phyloP scores from a whole-genome alignment of 2,113 vertebrate species.

The Microtus montanus region DNA sequence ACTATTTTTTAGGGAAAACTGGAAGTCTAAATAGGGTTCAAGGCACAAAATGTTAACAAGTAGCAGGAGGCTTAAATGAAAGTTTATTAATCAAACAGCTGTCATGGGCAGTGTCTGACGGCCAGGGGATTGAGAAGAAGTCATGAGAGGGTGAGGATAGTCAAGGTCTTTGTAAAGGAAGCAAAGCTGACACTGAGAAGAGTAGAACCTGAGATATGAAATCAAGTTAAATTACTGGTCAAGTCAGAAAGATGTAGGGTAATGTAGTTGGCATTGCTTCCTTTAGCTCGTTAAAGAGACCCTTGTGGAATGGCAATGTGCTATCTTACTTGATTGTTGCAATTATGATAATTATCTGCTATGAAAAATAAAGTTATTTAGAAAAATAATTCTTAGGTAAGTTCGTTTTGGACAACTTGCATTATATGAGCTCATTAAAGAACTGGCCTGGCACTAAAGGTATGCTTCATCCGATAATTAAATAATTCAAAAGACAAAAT shows the following conservation, averaged over 20 bases:
- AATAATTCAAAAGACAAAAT: not conserved
- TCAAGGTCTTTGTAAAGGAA: not conserved
- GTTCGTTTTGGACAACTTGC: not conserved
- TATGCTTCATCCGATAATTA: not conserved
- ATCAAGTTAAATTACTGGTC: not conserved
- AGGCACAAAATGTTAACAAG: not conserved
- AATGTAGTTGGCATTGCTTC: not conserved
- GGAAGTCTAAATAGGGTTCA: not conserved
- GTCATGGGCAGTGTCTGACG: not conserved
- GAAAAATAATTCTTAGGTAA: constrained; percentile 10
- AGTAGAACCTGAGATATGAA: not conserved
- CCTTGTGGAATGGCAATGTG: not conserved
- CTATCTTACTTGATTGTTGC: not conserved
- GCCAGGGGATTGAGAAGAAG: not conserved
- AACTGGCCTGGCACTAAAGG: not conserved
- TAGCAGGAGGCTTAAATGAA: not conserved
- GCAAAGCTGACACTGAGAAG: not conserved
- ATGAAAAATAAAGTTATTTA: constrained; percentile 18
- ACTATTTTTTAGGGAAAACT: not conserved
- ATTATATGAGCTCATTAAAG: not conserved
- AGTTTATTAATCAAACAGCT: not conserved
- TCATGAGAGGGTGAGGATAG: not conserved
- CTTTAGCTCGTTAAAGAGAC: not conserved
- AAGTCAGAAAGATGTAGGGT: not conserved
- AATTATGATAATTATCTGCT: not conserved